Conservation (phyloP, 2,113 vertebrate genomes). For the Xiphorhynchus elegans region DNA sequence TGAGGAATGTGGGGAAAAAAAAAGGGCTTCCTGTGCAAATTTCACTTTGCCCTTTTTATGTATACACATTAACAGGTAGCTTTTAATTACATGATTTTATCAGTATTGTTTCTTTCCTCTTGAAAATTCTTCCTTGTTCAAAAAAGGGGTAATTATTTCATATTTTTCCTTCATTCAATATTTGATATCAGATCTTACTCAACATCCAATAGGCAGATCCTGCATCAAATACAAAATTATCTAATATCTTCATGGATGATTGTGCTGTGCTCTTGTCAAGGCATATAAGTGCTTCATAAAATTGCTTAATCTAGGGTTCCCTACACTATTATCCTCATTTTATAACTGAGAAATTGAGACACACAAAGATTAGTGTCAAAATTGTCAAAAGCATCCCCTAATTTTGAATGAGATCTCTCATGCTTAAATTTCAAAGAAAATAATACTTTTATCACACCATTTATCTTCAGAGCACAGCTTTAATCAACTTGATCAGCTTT, state of each 20-base stretch:
- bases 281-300: background rate
- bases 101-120: background rate
- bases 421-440: background rate
- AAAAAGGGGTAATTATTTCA: background rate
- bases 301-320: background rate
- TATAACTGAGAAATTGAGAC: background rate
- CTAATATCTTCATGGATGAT: background rate
- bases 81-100: background rate
- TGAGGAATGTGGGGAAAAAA: background rate
- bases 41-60: background rate
- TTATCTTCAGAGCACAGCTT: background rate
- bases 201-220: background rate
- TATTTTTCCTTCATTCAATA: background rate
- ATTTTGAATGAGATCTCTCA: background rate
- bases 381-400: background rate
- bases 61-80: background rate
- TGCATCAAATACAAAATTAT: background rate
- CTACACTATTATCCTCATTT: background rate
- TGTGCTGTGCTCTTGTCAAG: background rate
- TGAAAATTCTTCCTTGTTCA: background rate
- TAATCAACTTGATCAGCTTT: background rate
- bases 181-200: background rate
- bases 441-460: background rate
- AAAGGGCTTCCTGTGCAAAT: background rate
- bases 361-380: background rate